Percentiles rank a stretch among this genome's conserved stretches.
Evolutionary conservation across 2,113 vertebrate species (phyloP).

Genomic region (Glaucidium brasilianum): DNA sequence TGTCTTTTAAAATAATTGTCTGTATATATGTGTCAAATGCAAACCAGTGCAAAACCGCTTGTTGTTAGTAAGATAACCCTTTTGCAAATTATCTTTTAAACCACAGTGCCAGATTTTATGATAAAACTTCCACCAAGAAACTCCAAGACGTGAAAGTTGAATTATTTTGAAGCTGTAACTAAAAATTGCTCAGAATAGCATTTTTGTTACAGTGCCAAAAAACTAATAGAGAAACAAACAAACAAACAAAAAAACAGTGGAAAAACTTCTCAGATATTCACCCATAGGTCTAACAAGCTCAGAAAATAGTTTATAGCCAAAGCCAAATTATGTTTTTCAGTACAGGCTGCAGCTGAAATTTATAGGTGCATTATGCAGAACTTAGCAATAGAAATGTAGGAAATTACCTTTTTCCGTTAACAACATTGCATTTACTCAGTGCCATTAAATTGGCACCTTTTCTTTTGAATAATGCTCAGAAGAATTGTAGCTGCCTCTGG

Average conservation of each 20-base stretch:
- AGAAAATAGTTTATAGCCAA: neutral
- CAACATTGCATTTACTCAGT: neutral
- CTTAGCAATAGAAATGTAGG: neutral
- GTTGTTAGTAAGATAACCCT: neutral
- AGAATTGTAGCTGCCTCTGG: neutral
- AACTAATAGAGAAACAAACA: neutral
- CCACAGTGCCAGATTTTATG: neutral
- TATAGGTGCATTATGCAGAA: neutral
- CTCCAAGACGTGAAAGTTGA: neutral
- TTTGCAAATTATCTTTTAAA: neutral
- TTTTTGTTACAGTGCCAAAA: neutral
- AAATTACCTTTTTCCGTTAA: neutral
- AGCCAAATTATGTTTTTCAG: neutral
- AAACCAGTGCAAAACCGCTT: neutral
- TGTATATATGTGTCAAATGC: accelerated
- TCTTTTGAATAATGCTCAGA: neutral
- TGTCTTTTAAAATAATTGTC: neutral
- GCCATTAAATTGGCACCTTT: neutral
- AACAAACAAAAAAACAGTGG: neutral
- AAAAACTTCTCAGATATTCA: neutral
- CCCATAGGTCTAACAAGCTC: neutral
- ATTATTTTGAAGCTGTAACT: neutral
- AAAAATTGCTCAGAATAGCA: neutral
- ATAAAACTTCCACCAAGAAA: neutral
- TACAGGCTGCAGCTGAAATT: neutral